Conservation (phyloP, 2,888 invertebrate genomes). For the Dryococelus australis region DNA sequence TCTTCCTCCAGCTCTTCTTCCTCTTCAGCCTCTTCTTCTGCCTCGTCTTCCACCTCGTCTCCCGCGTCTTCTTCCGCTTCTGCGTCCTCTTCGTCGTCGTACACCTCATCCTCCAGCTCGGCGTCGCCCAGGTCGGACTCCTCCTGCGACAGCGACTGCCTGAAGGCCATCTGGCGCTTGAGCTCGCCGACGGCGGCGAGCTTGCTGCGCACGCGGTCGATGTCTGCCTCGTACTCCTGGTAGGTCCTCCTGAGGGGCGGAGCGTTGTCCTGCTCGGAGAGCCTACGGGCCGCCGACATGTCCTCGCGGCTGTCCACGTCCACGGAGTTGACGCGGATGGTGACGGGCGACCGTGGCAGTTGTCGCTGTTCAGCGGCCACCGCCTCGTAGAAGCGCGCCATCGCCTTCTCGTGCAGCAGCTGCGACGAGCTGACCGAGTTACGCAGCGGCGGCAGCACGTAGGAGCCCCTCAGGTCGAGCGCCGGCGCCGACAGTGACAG, state of each 20-base stretch:
- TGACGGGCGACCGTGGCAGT: background rate
- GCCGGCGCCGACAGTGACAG: conserved; percentile 85
- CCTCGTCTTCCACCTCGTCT: conserved; percentile 52
- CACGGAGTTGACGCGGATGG: background rate
- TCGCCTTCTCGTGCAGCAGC: conserved; percentile 80
- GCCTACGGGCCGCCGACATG: background rate
- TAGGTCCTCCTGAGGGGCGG: conserved; percentile 6
- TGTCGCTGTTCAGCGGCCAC: conserved; percentile 72
- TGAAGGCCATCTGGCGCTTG: background rate
- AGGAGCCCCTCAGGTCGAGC: conserved; percentile 59
- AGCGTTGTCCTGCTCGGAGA: background rate
- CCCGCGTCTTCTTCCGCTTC: conserved; percentile 50
- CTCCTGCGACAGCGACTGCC: conserved; percentile 18
- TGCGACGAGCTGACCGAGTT: conserved; percentile 84
- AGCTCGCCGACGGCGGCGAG: background rate
- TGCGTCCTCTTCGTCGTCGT: conserved; percentile 40
- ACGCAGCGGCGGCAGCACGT: conserved; percentile 58
- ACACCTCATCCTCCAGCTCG: conserved; percentile 52
- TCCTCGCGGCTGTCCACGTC: conserved; percentile 37
- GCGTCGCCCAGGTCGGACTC: conserved; percentile 50
- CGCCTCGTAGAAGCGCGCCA: conserved; percentile 82
- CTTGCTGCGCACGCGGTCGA: conserved; percentile 6
- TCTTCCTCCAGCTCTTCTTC: conserved; percentile 40
- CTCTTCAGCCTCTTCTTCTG: conserved; percentile 45
- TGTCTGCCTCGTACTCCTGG: conserved; percentile 11